Base-by-base conservation (phyloP, 2,797 vertebrate genomes). In the Galaxias olidus region DNA sequence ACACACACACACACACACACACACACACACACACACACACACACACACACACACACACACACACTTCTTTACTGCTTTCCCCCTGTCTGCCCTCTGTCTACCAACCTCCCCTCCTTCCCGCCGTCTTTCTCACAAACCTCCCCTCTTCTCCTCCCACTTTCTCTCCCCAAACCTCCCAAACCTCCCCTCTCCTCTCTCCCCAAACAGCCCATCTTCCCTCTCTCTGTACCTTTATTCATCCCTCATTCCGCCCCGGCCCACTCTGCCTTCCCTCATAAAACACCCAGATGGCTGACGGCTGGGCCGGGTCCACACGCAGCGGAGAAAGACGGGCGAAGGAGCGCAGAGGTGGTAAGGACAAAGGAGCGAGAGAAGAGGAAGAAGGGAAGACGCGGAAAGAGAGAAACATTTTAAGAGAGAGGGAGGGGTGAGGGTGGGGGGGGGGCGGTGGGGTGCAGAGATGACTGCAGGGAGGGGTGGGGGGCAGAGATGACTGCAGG, bases 341-440 rank as follows among this genome's bases (percentile, higher is more conserved):
- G 8, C 51, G 47, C 30, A 43, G 20, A 73, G 77, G 57, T 74
- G 83, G 71, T 84, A 80, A 85, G 87, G 88, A 88, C 85, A 86
- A 80, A 73, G 84, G 81, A 79, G 85, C 76, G 15, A 18, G 40
- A 15, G 54, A 58, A 41, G 20, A 87, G 80, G 12, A 14, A 30
- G 44, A 14, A 11, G 10, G 13, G 8, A 11, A 40, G 9, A 18
- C 14, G 6, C 20, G 9, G 60, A 50, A 47, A 12, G 50, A 63
- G 73, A 86, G 79, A 83, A 76, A 12, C 7, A 77, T 68, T 81
- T 74, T 46, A 72, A 40, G 63, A 18, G 10, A 18, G 20, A 6
- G 10, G 13, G 20, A 10, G 40, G 19, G 61, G 56, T 40, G 80
- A 74, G 67, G 59, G 71, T 44, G 69, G 45, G 48, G 61, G 68